Percentiles rank a stretch among this genome's conserved stretches.
phyloP scores from a whole-genome alignment of 2,797 vertebrate genomes.

The Cyclopterus lumpus region DNA sequence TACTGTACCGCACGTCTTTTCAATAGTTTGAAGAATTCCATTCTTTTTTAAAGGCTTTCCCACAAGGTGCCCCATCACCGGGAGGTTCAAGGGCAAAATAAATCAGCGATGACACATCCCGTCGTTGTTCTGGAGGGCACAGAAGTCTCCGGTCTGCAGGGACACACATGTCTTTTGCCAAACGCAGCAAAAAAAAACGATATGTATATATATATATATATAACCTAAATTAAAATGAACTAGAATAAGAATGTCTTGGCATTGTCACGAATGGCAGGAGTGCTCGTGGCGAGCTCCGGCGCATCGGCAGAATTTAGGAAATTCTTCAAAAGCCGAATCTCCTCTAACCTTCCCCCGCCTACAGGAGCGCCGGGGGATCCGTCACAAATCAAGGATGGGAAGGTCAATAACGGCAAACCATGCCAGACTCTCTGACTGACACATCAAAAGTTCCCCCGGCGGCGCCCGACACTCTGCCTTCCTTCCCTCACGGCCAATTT shows the following conservation, averaged over 20 bases:
- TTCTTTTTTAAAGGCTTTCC: constrained; percentile 70
- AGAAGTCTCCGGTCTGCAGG: constrained; percentile 72
- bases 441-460: constrained; percentile 70
- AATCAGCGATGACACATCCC: constrained; percentile 79
- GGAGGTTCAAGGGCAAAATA: constrained; percentile 82
- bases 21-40: constrained; percentile 64
- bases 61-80: constrained; percentile 69
- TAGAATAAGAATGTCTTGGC: too few species aligned
- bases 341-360: constrained; percentile 57
- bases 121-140: constrained; percentile 72
- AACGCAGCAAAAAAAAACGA: too few species aligned
- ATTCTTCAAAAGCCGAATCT: constrained; percentile 69
- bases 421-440: constrained; percentile 65
- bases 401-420: constrained; percentile 66
- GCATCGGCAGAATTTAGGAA: constrained; percentile 70
- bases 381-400: constrained; percentile 77
- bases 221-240: too few species aligned
- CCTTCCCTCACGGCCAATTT: constrained; percentile 76
- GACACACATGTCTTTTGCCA: too few species aligned
- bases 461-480: constrained; percentile 56
- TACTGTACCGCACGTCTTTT: constrained; percentile 51
- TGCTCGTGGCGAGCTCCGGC: constrained; percentile 53
- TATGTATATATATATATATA: too few species aligned
- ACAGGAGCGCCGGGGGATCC: constrained; percentile 69
- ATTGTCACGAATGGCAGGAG: constrained; percentile 47